These are phyloP conservation scores for Sceliomorpha sp. DNA, from an alignment of 2,888 invertebrate genomes.

Conservation along the genomic window DNA sequence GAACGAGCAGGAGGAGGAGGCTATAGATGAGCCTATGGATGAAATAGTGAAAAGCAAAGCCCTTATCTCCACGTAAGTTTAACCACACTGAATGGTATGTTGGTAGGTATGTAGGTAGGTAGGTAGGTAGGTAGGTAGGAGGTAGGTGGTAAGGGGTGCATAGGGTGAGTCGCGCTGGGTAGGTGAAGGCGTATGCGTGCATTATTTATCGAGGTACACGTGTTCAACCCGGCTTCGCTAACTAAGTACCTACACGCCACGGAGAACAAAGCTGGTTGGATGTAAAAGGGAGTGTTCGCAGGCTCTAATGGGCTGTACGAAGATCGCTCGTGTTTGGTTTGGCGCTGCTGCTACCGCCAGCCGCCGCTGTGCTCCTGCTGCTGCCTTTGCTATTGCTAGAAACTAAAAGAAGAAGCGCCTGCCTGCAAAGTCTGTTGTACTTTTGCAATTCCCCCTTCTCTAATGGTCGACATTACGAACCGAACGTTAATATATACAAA, in stretches of 20 bases:
- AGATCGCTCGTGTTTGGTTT: constrained; percentile 28
- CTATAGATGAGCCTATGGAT: constrained; percentile 55
- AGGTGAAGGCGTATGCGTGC: constrained; percentile 59
- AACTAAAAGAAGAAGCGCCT: too few species aligned
- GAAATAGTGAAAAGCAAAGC: constrained; percentile 56
- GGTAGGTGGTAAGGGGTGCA: too few species aligned
- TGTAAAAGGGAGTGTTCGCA: constrained; percentile 37
- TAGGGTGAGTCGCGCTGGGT: too few species aligned
- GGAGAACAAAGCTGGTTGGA: constrained; percentile 48
- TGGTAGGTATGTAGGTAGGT: too few species aligned
- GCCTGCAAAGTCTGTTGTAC: not conserved
- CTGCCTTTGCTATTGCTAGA: constrained; percentile 8
- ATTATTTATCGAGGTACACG: constrained; percentile 79
- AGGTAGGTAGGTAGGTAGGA: too few species aligned
- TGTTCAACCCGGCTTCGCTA: constrained; percentile 74
- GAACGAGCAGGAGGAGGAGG: constrained; percentile 4
- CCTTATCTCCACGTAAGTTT: constrained; percentile 62
- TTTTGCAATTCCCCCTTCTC: too few species aligned
- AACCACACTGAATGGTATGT: constrained; percentile 56
- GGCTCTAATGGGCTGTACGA: constrained; percentile 42
- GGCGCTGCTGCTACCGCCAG: constrained; percentile 3
- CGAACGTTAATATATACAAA: too few species aligned
- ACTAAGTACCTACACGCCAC: constrained; percentile 52
- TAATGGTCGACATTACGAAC: too few species aligned
- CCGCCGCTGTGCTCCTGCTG: not conserved